A percentile compares a stretch with the other conserved stretches of the same genome.
These are phyloP conservation scores for Molossus molossus DNA, from an alignment of 2,797 vertebrate genomes.

Conservation along the genomic window DNA sequence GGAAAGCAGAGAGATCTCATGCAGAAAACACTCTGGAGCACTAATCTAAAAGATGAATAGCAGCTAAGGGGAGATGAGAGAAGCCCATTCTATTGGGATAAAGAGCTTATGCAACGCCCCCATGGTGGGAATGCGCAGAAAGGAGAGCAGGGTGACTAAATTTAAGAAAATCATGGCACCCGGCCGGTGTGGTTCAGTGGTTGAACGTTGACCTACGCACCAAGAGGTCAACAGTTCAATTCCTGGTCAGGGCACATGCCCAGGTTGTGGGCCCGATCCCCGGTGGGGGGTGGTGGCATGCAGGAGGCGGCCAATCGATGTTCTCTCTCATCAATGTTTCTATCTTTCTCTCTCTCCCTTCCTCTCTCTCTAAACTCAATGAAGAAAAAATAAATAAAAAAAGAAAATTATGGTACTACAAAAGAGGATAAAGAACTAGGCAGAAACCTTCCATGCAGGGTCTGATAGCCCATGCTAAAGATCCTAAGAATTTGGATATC, in stretches of 20 bases:
- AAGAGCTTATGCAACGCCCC: background rate
- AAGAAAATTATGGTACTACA: background rate
- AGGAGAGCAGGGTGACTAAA: background rate
- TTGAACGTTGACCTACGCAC: no score
- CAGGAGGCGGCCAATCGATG: no score
- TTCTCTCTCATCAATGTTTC: no score
- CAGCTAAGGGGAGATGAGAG: background rate
- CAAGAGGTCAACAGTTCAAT: no score
- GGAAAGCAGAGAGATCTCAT: background rate
- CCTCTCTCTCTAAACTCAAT: no score
- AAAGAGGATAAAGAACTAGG: background rate
- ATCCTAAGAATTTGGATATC: background rate
- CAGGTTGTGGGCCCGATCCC: no score
- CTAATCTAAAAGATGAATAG: background rate
- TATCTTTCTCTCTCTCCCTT: no score
- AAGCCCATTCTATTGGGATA: background rate
- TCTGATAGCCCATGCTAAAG: background rate
- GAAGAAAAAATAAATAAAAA: background rate
- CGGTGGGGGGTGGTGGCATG: no score
- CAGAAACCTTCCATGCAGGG: background rate
- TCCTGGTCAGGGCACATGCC: no score
- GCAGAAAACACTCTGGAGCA: background rate
- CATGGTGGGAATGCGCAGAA: background rate
- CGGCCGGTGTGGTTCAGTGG: no score
- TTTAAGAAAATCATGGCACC: background rate